Evolutionary conservation across 2,797 vertebrate genomes (phyloP), one percentile per base, ranked within the genome.

Genomic region (Mastacembelus armatus): DNA sequence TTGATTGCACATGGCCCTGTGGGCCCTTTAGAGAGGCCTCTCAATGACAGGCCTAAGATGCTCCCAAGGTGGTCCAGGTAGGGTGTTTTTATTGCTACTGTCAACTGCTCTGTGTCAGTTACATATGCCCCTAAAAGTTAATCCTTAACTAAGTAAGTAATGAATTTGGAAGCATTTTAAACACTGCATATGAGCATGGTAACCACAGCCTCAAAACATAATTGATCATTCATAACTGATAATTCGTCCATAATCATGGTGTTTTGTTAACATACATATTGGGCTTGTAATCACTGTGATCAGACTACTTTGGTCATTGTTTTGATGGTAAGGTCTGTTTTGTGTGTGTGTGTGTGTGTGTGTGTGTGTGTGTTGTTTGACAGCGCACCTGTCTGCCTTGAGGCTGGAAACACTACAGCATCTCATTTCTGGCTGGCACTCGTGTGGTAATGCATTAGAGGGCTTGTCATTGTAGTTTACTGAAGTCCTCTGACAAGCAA

Each of bases 331-430:
- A 65, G 19, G 58, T 11, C 44, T 72, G 73, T 26, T 57, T 52
- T 29, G 49, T 67, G 32, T 64, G 29, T 72, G 24, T 32, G 33
- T 62, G 36, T 76, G 39, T 68, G 35, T 54, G 63, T 55, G 49
- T 40, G 55, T 39, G 47, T 69, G 40, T 64, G 66, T 71, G 71
- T 68, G 56, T 67, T 64, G 47, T 57, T 83, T 8, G 27, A 75
- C 27, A 35, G 86, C 74, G 83, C 93, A 94, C 93, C 93, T 94
- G 93, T 93, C 92, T 92, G 91, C 93, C 93, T 90, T 29, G 66
- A 86, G 92, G 93, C 92, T 80, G 85, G 52, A 78, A 74, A 85
- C 35, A 75, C 85, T 72, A 48, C 77, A 90, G 86, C 86, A 88
- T 89, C 86, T 93, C 89, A 92, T 91, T 91, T 91, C 83, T 80